Conservation (phyloP, 1,140 invertebrate genomes). For the Lucilia cuprina region DNA sequence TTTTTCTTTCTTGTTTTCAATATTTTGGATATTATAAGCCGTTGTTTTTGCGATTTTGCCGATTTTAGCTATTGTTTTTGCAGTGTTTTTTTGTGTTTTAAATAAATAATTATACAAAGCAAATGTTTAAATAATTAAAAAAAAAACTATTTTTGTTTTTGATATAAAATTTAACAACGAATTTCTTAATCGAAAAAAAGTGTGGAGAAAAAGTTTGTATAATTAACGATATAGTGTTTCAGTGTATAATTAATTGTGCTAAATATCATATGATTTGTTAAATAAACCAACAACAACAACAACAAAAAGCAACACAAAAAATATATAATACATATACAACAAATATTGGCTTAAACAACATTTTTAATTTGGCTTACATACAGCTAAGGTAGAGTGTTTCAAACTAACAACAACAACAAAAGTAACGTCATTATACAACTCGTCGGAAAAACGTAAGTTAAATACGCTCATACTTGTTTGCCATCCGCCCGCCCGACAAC, state of each 20-base stretch:
- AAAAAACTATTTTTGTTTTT: constrained; percentile 1
- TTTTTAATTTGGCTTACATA: neutral
- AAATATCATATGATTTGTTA: constrained; percentile 13
- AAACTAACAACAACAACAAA: neutral
- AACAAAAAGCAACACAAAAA: neutral
- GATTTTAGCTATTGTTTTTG: neutral
- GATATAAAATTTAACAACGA: neutral
- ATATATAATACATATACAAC: neutral
- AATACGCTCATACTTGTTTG: too few species aligned
- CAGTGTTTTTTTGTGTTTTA: neutral
- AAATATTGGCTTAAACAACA: neutral
- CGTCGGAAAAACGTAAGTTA: neutral
- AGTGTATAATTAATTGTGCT: constrained; percentile 6
- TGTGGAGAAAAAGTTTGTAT: neutral
- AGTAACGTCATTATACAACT: neutral
- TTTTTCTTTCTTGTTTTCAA: neutral
- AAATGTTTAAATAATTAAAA: constrained; percentile 17
- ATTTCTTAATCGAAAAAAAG: neutral
- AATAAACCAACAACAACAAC: neutral
- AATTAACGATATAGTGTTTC: neutral
- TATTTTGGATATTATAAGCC: constrained; percentile 9
- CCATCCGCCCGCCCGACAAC: too few species aligned
- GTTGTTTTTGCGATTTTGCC: neutral
- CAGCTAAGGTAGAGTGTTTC: neutral
- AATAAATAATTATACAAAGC: neutral